Evolutionary conservation across 2,888 invertebrate genomes (phyloP).

Genomic region (Metacarcinus magister): DNA sequence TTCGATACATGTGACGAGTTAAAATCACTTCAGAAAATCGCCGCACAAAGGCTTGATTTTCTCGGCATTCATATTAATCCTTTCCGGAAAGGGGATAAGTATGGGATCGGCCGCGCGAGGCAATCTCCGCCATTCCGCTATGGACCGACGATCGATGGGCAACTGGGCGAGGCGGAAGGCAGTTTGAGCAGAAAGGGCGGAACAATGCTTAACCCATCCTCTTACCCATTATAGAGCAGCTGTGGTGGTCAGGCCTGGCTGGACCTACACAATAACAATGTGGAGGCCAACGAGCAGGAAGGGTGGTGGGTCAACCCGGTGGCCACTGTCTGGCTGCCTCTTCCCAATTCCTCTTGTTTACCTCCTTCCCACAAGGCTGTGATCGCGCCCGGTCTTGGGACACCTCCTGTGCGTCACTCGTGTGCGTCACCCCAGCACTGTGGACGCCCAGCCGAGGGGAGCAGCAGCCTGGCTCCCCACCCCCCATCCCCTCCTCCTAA

Average conservation of each 20-base stretch:
- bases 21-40: not conserved
- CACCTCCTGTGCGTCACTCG: constrained; percentile 80
- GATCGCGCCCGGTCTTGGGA: constrained; percentile 76
- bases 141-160: constrained; percentile 77
- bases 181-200: constrained; percentile 76
- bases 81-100: not conserved
- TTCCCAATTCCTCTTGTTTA: constrained; percentile 76
- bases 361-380: constrained; percentile 74
- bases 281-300: constrained; percentile 69
- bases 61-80: not conserved
- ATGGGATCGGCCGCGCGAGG: constrained; percentile 49
- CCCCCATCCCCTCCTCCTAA: constrained; percentile 76
- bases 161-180: constrained; percentile 75
- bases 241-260: constrained; percentile 72
- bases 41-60: constrained; percentile 54
- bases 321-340: constrained; percentile 67
- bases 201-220: constrained; percentile 80
- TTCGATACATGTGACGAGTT: constrained; percentile 16
- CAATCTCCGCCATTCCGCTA: constrained; percentile 78
- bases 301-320: constrained; percentile 74
- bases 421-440: constrained; percentile 81
- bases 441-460: constrained; percentile 79
- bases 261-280: constrained; percentile 79
- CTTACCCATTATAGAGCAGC: constrained; percentile 79
- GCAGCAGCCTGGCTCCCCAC: constrained; percentile 75